A percentile compares a stretch with the other conserved stretches of the same genome.
Conservation (phyloP, 2,888 invertebrate species). For the Rhabditophanes sp. region DNA sequence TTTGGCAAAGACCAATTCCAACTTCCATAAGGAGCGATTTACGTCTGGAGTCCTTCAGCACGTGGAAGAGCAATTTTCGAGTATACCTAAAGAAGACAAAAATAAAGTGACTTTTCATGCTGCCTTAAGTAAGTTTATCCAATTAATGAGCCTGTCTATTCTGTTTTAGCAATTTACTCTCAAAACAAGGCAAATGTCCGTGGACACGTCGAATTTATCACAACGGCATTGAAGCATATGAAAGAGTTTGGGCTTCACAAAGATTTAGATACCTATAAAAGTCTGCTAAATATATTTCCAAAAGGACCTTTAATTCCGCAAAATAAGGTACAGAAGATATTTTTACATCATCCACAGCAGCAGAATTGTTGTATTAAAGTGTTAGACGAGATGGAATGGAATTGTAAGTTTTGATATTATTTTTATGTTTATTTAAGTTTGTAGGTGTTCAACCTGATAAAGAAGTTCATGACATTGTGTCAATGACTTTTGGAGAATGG, state of each 20-base stretch:
- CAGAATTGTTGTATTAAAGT: conserved; percentile 80
- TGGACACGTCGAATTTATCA: conserved; percentile 85
- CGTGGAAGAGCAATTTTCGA: conserved; percentile 31
- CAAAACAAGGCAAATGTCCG: conserved; percentile 57
- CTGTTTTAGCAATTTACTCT: conserved; percentile 54
- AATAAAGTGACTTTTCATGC: conserved; percentile 32
- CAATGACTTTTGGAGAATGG: conserved; percentile 65
- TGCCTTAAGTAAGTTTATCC: conserved; percentile 23
- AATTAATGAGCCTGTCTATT: not conserved
- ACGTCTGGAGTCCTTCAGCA: conserved; percentile 14
- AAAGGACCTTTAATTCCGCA: conserved; percentile 70
- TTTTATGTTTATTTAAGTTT: conserved; percentile 7
- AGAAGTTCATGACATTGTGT: conserved; percentile 66
- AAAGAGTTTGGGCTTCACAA: conserved; percentile 71
- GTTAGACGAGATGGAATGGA: conserved; percentile 81
- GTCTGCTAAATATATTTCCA: conserved; percentile 41
- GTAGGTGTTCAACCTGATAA: conserved; percentile 72
- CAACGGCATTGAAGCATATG: conserved; percentile 71
- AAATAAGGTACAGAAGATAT: conserved; percentile 58
- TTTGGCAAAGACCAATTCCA: too few relatives aligned
- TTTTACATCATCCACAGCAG: conserved; percentile 84
- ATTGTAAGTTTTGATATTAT: conserved; percentile 51
- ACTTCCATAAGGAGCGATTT: too few relatives aligned
- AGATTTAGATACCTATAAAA: conserved; percentile 50
- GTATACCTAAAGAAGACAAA: conserved; percentile 18